These are phyloP conservation scores for Oligia fasciuncula DNA, from an alignment of 2,888 invertebrate species.

Conservation along the genomic window DNA sequence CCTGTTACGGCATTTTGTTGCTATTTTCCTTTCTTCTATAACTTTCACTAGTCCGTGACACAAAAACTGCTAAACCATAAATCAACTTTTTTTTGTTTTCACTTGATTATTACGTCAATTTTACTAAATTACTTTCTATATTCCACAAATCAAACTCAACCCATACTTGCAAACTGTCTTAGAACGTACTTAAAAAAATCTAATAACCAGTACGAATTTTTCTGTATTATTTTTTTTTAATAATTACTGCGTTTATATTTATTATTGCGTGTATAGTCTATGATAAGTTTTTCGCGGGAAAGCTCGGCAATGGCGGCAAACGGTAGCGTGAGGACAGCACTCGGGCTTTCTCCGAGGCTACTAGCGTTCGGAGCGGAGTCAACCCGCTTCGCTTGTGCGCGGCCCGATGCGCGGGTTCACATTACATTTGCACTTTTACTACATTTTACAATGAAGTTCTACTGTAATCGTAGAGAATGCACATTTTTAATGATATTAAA, in stretches of 20 bases:
- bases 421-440: slow-evolving; percentile 58
- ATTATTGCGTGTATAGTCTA: slow-evolving; percentile 60
- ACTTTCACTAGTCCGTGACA: slow-evolving; percentile 57
- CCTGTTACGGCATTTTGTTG: slow-evolving; percentile 44
- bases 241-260: slow-evolving; percentile 44
- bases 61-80: slow-evolving; percentile 49
- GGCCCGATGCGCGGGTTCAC: slow-evolving; percentile 79
- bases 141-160: slow-evolving; percentile 42
- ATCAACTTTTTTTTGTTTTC: slow-evolving; percentile 53
- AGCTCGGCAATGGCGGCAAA: slow-evolving; percentile 68
- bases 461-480: not conserved
- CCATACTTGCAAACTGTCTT: slow-evolving; percentile 44
- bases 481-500: slow-evolving; percentile 9
- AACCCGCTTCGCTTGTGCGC: slow-evolving; percentile 80
- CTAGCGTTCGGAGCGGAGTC: slow-evolving; percentile 75
- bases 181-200: slow-evolving; percentile 9
- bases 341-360: slow-evolving; percentile 79
- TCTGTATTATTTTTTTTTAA: slow-evolving; percentile 7
- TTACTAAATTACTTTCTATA: slow-evolving; percentile 18
- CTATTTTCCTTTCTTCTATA: slow-evolving; percentile 41
- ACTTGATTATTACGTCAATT: slow-evolving; percentile 27
- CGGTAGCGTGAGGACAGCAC: slow-evolving; percentile 72
- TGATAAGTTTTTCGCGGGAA: slow-evolving; percentile 85
- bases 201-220: slow-evolving; percentile 16
- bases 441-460: slow-evolving; percentile 15